Percentiles rank a stretch among this genome's conserved stretches.
Evolutionary conservation across 2,113 vertebrate species (phyloP).

Genomic region (Numida meleagris): DNA sequence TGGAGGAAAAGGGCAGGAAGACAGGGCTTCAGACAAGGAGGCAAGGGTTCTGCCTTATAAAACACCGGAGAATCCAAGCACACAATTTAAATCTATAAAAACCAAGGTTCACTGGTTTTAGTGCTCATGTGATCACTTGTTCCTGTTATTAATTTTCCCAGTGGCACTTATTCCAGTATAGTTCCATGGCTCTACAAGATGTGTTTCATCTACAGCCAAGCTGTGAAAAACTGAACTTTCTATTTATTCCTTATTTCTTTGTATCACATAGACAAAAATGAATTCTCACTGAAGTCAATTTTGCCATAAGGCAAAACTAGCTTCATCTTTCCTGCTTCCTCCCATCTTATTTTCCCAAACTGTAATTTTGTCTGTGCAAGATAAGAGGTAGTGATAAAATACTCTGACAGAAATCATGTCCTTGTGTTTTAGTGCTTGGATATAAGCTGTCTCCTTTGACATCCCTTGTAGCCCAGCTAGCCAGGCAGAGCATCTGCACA

Average conservation of each 20-base stretch:
- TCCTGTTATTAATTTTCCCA: constrained; percentile 52
- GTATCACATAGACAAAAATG: constrained; percentile 23
- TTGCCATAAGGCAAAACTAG: constrained; percentile 1
- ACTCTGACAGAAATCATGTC: not conserved
- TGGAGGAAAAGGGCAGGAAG: not conserved
- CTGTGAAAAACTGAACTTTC: constrained; percentile 4
- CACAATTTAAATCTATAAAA: constrained; percentile 31
- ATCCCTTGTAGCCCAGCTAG: not conserved
- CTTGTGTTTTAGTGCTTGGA: not conserved
- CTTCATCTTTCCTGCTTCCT: not conserved
- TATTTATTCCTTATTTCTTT: constrained; percentile 19
- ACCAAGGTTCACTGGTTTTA: not conserved
- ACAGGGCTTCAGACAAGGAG: not conserved
- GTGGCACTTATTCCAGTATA: constrained; percentile 15
- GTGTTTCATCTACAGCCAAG: constrained; percentile 26
- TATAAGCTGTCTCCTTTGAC: not conserved
- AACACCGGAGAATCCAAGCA: constrained; percentile 19
- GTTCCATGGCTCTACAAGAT: not conserved
- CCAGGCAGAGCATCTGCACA: not conserved
- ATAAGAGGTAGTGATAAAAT: not conserved
- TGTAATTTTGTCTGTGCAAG: not conserved
- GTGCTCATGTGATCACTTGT: not conserved
- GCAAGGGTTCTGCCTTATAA: constrained; percentile 20
- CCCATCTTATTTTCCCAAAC: constrained; percentile 24
- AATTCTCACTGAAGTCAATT: constrained; percentile 9